Percentiles rank a stretch among this genome's conserved stretches.
These are phyloP conservation scores for Rapana venosa DNA, from an alignment of 2,888 invertebrate genomes.

Conservation along the genomic window DNA sequence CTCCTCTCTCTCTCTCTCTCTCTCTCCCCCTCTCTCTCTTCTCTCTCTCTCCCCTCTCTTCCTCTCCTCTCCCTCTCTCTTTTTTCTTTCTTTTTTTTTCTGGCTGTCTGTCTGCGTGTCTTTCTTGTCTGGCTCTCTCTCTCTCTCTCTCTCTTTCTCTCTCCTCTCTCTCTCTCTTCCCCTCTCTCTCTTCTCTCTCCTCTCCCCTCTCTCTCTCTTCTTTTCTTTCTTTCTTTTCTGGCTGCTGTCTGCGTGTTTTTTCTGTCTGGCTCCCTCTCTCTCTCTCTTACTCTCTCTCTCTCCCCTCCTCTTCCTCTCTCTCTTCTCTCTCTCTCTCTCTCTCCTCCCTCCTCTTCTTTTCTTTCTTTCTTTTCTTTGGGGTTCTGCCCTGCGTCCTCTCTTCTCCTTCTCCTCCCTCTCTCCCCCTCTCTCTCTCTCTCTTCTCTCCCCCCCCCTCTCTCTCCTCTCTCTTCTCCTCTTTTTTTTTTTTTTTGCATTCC, in stretches of 20 bases:
- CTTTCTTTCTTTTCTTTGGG: no score
- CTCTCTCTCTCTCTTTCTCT: neutral
- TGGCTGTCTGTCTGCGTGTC: neutral
- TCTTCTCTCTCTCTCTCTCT: neutral
- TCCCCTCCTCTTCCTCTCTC: neutral
- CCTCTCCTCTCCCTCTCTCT: neutral
- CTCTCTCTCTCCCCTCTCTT: neutral
- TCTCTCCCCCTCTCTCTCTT: neutral
- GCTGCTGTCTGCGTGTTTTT: neutral
- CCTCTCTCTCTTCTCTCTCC: neutral
- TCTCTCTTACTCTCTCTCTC: neutral
- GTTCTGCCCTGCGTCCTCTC: no score
- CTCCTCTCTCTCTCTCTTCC: neutral
- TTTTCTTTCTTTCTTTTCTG: neutral
- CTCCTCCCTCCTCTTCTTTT: neutral
- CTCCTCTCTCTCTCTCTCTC: neutral
- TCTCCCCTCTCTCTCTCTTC: neutral
- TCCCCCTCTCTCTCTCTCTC: no score
- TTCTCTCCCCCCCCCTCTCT: no score
- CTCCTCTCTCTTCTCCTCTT: no score
- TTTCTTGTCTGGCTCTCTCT: neutral
- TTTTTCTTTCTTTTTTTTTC: neutral
- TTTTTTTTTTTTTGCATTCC: no score
- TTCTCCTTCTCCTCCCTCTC: no score
- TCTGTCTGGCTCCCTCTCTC: neutral